phyloP scores from a whole-genome alignment of 2,113 vertebrate genomes.

The Nycticebus coucang region DNA sequence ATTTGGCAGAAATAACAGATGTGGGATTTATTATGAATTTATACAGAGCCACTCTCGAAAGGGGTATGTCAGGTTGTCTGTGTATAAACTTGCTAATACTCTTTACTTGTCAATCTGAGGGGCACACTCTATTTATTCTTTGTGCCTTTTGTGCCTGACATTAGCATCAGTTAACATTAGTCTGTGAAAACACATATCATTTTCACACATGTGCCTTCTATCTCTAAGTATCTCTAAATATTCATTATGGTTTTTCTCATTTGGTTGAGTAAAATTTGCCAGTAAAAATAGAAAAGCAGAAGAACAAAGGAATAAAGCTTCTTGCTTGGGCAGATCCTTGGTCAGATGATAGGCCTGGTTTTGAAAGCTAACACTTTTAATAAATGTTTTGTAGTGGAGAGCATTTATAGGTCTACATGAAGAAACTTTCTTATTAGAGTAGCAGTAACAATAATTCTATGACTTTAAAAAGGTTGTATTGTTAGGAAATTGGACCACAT shows the following conservation, averaged over 20 bases:
- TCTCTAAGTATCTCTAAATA: slow-evolving; percentile 37
- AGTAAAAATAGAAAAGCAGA: slow-evolving; percentile 39
- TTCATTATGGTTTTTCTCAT: slow-evolving; percentile 20
- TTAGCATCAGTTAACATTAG: slow-evolving; percentile 15
- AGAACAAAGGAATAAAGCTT: slow-evolving; percentile 5
- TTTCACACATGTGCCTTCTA: background rate
- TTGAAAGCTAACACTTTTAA: slow-evolving; percentile 45
- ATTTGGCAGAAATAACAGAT: slow-evolving; percentile 41
- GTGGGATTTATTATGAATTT: background rate
- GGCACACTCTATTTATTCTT: background rate
- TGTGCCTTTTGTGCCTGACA: slow-evolving; percentile 36
- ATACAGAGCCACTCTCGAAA: background rate
- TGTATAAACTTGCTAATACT: slow-evolving; percentile 37
- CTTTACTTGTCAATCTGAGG: slow-evolving; percentile 38
- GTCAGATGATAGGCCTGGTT: slow-evolving; percentile 12
- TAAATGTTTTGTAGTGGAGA: background rate
- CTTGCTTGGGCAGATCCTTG: background rate
- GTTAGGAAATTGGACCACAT: slow-evolving; percentile 20
- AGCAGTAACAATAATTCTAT: slow-evolving; percentile 42
- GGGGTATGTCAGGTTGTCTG: background rate
- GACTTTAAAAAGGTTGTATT: background rate
- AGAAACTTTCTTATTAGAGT: slow-evolving; percentile 24
- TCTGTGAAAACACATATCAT: slow-evolving; percentile 24
- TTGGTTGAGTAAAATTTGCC: slow-evolving; percentile 41
- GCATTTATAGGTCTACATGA: background rate